Evolutionary conservation across 2,888 invertebrate genomes (phyloP), one percentile per base, ranked within the genome.

Genomic region (Peribatodes rhomboidaria): DNA sequence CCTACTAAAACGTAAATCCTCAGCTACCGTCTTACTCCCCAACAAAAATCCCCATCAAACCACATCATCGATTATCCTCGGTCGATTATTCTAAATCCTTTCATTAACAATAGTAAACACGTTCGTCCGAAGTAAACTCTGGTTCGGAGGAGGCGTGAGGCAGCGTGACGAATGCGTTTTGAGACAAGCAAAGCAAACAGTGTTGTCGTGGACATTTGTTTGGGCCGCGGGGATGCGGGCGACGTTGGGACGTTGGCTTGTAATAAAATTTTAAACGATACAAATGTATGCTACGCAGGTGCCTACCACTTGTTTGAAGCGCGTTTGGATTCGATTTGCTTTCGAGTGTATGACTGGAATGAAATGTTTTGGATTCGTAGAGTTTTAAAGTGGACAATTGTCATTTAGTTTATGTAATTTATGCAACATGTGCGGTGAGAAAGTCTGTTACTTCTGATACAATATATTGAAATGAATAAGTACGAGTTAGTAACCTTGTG

Each of bases 151-250:
- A 18, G 44, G 2, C 27, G 22, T 33, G 20, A 63, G 55, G 62
- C 33, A 65, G 68, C 81, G 76, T 86, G 87, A 88, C 87, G 83
- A 84, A 88, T 81, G 81, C 73, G 62, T 79, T 85, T 80, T 49
- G 9, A 49, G 47, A 31, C 47, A 82, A 83, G 76, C 77, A 86
- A 89, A 89, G 89, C 86, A 89, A 89, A 90, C 87, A 86, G 66
- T 71, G 50, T 35, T 35, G 68, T 58, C 64, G 68, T 68, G 69
- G 76, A 74, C 75, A 75, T 80, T 74, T 72, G 78, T 80, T 77
- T 74, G 60, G 20, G 9, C 33, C n/a, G 9, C 67, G 59, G 79
- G 80, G 82, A 84, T 85, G 86, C 84, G 88, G 84, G 84, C n/a
- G n/a, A n/a, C n/a, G n/a, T 71, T 27, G 20, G 44, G 20, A 20